Percentiles rank a stretch among this genome's conserved stretches.
Evolutionary conservation across 2,797 vertebrate genomes (phyloP).

Genomic region (Channa striata): DNA sequence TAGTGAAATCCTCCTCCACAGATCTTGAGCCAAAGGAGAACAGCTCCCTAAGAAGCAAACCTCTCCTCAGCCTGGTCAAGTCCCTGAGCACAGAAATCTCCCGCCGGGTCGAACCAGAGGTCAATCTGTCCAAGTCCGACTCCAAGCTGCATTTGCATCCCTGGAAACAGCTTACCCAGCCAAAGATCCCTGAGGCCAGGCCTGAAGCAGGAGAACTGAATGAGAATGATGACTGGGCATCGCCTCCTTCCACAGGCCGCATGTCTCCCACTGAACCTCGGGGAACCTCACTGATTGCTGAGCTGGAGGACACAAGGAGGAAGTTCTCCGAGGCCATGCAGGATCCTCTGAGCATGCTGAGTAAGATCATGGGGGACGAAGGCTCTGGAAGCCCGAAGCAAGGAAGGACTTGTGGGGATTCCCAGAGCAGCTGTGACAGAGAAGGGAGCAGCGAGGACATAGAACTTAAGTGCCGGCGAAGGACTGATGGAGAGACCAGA

Average conservation of each 20-base stretch:
- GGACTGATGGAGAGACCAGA: conserved; percentile 52
- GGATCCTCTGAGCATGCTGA: conserved; percentile 88
- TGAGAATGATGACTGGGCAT: conserved; percentile 40
- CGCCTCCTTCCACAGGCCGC: conserved; percentile 33
- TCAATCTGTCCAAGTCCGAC: conserved; percentile 85
- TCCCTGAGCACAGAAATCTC: conserved; percentile 87
- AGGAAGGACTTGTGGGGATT: conserved; percentile 62
- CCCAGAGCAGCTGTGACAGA: conserved; percentile 45
- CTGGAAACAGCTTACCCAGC: conserved; percentile 81
- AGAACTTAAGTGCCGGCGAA: conserved; percentile 58
- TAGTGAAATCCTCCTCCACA: conserved; percentile 85
- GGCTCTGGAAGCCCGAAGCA: conserved; percentile 71
- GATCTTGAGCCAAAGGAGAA: conserved; percentile 78
- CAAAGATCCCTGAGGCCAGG: conserved; percentile 65
- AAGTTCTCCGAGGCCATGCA: conserved; percentile 90
- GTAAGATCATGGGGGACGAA: conserved; percentile 90
- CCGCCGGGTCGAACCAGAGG: conserved; percentile 80
- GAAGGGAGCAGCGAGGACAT: conserved; percentile 46
- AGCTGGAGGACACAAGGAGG: conserved; percentile 87
- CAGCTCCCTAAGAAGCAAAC: conserved; percentile 66
- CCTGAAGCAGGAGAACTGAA: conserved; percentile 25
- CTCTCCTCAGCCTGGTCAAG: conserved; percentile 85
- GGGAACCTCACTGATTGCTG: conserved; percentile 83
- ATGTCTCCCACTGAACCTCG: conserved; percentile 78
- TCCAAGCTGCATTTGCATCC: conserved; percentile 85